Base-by-base conservation (phyloP, 2,888 invertebrate species). In the Arge pagana region DNA sequence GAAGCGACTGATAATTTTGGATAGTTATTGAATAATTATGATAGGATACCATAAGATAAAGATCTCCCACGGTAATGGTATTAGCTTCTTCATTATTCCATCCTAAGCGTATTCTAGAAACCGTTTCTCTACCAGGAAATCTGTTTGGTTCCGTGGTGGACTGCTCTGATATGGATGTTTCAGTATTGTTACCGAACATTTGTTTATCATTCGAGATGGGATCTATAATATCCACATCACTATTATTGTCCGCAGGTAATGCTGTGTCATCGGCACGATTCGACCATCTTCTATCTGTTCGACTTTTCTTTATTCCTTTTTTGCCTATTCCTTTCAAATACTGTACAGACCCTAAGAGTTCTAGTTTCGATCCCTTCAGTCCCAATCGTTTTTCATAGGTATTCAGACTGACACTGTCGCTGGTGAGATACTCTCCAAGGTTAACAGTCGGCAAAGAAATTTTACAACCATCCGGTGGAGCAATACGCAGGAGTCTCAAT, bases 11-110 rank as follows among this genome's bases (percentile, higher is more conserved):
- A 11, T 48, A 33, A 16, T 36, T 48, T 5, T 39, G n/a, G 41
- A 13, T 35, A 33, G 37, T 13, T 19, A 26, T 23, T 40, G n/a
- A n/a, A 24, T 21, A 10, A 6, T n/a, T 19, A 16, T 50, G 40
- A 49, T 19, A 13, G 53, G 78, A 79, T 68, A 91, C 89, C 86
- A 95, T 92, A 41, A 96, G 81, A 77, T 93, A 95, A 50, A 96
- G 77, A 77, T 96, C 95, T 0, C 95, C 95, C 23, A 96, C 82
- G 3, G 93, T 92, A 33, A 95, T 82, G 24, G 89, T 87, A 5
- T 88, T 89, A 1, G 88, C 86, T 68, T 88, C 88, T 11, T 83
- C 78, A 6, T 83, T 71, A 48, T 89, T 93, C 94, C 95, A 96
- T 0, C 95, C 95, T 53, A 64, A 56, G 33, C 70, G 60, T 57